phyloP scores from a whole-genome alignment of 1,140 invertebrate genomes.

The Ips nitidus region DNA sequence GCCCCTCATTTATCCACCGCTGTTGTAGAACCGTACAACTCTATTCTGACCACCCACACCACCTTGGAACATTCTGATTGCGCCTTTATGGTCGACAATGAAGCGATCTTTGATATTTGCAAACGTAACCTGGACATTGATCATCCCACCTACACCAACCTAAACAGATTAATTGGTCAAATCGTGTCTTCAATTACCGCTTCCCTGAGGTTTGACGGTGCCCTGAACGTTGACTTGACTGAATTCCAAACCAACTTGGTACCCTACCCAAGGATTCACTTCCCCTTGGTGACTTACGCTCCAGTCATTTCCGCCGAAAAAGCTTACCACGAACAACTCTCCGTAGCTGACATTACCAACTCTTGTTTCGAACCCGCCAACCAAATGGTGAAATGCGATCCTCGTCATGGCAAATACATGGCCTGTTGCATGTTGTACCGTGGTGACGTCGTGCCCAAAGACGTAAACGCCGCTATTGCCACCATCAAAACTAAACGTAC shows the following conservation, averaged over 20 bases:
- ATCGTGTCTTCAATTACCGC: conserved; percentile 80
- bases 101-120: conserved; percentile 76
- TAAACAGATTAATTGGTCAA: conserved; percentile 69
- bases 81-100: conserved; percentile 69
- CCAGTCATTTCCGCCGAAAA: conserved; percentile 63
- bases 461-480: conserved; percentile 77
- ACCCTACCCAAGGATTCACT: conserved; percentile 71
- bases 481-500: conserved; percentile 76
- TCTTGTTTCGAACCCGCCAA: conserved; percentile 66
- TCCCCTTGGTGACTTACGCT: conserved; percentile 73
- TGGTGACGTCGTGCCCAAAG: conserved; percentile 60
- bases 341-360: conserved; percentile 69
- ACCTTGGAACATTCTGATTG: conserved; percentile 66
- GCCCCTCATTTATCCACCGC: conserved; percentile 71
- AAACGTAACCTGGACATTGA: conserved; percentile 66
- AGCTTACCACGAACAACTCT: conserved; percentile 68
- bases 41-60: conserved; percentile 65
- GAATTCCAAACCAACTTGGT: conserved; percentile 78
- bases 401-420: conserved; percentile 70
- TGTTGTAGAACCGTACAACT: conserved; percentile 73
- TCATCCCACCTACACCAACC: conserved; percentile 63
- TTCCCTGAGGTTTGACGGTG: conserved; percentile 74
- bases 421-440: conserved; percentile 71
- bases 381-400: conserved; percentile 72
- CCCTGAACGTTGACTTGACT: conserved; percentile 76